Evolutionary conservation across 2,888 invertebrate genomes (phyloP), one percentile per base, ranked within the genome.

Genomic region (Eugnorisma glareosa): DNA sequence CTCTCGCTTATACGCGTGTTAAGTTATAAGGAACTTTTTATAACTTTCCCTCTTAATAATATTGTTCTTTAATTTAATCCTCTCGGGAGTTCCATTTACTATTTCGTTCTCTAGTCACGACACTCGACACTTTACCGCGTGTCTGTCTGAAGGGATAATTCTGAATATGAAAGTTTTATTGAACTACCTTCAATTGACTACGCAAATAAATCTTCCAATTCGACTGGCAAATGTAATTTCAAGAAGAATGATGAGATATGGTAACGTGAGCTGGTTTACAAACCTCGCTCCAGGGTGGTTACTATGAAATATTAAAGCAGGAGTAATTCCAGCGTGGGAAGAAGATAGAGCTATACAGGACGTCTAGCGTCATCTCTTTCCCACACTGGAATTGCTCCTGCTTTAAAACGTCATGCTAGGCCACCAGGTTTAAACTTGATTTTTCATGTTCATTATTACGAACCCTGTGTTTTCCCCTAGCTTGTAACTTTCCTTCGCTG

Each of bases 51-150:
- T 92, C 90, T 90, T 93, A 89, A 85, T 90, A 90, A 90, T 91
- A 93, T 88, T 91, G 88, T 92, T 90, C 88, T 90, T 90, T 92
- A 91, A 92, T 93, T 93, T 92, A 86, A 70, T 91, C 93, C 93
- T 92, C 89, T 89, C 73, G 77, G 88, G 88, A 92, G 92, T 93
- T 91, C 86, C 83, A 89, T 87, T 86, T 86, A 88, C 85, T 90
- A 88, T 88, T 92, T 93, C 91, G 89, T 89, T 92, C 91, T 95
- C 96, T 95, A 96, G 96, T 96, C 96, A 95, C 90, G 89, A 87
- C 89, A 88, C 90, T 91, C 83, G 92, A 93, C 91, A 92, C 89
- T 89, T 85, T 87, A 84, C 88, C 86, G 90, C 91, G 90, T 93
- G 92, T 93, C 91, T 87, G 92, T 93, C 91, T 88, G 81, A 85